These are phyloP conservation scores for Metopolophium dirhodum DNA, from an alignment of 1,140 invertebrate genomes.

Conservation along the genomic window DNA sequence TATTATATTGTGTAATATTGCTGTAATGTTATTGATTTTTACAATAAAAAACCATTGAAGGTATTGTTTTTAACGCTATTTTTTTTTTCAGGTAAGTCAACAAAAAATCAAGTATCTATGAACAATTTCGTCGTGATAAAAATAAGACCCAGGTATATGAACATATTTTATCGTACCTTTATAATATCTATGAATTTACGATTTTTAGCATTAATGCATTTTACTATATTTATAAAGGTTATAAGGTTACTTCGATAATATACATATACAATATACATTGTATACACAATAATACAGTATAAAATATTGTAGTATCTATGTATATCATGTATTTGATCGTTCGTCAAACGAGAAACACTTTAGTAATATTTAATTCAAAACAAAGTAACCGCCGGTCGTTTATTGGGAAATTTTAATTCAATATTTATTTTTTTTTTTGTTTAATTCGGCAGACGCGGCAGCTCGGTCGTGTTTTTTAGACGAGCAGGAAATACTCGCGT, in stretches of 20 bases:
- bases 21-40: neutral
- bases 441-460: neutral
- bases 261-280: too few relatives aligned
- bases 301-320: neutral
- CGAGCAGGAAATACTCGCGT: neutral
- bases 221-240: too few relatives aligned
- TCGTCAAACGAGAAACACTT: neutral
- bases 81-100: slow-evolving; percentile 38
- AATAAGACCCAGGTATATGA: neutral
- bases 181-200: neutral
- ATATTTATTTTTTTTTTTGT: neutral
- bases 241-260: too few relatives aligned
- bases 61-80: neutral
- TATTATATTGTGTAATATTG: neutral
- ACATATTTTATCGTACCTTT: neutral
- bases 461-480: neutral
- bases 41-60: neutral
- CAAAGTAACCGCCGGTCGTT: neutral
- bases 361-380: neutral
- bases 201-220: neutral
- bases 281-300: neutral
- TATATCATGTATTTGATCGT: neutral
- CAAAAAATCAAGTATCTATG: neutral
- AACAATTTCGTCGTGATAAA: neutral
- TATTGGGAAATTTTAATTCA: neutral